These are phyloP conservation scores for Neuroterus valhalla DNA, from an alignment of 1,140 invertebrate genomes.

Conservation along the genomic window DNA sequence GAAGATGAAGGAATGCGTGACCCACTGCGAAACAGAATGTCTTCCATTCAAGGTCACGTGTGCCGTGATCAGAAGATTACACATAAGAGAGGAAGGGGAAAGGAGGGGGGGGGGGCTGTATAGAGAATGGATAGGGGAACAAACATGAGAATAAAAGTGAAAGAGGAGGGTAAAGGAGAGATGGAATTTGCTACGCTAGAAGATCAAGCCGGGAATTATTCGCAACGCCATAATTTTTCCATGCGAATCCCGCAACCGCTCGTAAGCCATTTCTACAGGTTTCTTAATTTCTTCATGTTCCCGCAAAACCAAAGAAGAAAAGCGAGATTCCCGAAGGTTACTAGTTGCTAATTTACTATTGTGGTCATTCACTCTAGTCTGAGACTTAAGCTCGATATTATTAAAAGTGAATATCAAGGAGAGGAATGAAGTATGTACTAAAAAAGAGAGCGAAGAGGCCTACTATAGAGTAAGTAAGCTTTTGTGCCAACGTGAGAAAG, in stretches of 20 bases:
- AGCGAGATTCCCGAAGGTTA: background rate
- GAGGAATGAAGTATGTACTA: too few species aligned
- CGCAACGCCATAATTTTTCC: conserved; percentile 31
- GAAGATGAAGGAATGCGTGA: conserved; percentile 69
- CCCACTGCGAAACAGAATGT: conserved; percentile 64
- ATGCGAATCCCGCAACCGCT: conserved; percentile 20
- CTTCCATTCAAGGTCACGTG: conserved; percentile 66
- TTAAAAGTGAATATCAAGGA: too few species aligned
- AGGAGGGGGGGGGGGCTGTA: conserved; percentile 31
- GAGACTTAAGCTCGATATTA: too few species aligned
- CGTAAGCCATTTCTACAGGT: conserved; percentile 13
- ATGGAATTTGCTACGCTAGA: background rate
- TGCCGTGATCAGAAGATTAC: conserved; percentile 36
- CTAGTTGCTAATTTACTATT: background rate
- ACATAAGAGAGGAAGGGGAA: conserved; percentile 33
- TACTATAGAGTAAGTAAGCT: too few species aligned
- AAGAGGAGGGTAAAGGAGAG: conserved; percentile 36
- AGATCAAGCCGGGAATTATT: conserved; percentile 40
- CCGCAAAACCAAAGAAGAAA: conserved; percentile 3
- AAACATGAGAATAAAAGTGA: conserved; percentile 11
- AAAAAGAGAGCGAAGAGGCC: conserved; percentile 8
- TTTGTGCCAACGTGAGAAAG: conserved; percentile 18
- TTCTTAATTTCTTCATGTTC: conserved; percentile 11
- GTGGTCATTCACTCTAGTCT: too few species aligned
- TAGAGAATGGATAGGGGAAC: conserved; percentile 39